phyloP scores from a whole-genome alignment of 2,888 invertebrate genomes.

The Ceriagrion tenellum region DNA sequence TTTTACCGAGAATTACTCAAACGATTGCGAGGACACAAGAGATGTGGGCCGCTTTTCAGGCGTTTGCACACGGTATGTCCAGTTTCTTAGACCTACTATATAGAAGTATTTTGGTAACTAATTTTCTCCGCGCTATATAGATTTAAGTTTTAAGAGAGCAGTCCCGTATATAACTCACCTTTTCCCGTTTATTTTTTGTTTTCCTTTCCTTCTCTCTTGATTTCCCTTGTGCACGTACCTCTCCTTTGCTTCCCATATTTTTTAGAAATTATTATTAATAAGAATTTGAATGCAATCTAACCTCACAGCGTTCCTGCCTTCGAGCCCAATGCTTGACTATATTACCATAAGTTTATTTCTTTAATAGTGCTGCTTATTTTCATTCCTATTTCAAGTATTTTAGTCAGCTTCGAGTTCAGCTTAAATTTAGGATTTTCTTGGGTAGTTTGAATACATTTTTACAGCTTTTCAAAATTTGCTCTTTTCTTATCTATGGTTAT shows the following conservation, averaged over 20 bases:
- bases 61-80: conserved; percentile 31
- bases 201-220: background rate
- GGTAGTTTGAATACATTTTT: background rate
- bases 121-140: background rate
- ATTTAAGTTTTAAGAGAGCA: background rate
- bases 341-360: background rate
- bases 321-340: background rate
- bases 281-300: background rate
- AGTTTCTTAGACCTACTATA: background rate
- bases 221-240: background rate
- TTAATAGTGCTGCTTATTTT: background rate
- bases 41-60: conserved; percentile 39
- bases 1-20: background rate
- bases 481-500: background rate
- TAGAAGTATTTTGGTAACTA: background rate
- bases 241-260: background rate
- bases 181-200: background rate
- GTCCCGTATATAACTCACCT: background rate
- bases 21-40: conserved; percentile 9
- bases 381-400: background rate
- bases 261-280: background rate
- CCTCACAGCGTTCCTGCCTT: background rate
- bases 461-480: background rate
- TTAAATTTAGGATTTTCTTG: background rate
- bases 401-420: background rate